A percentile compares a stretch with the other conserved stretches of the same genome.
Evolutionary conservation across 64 coral and sea anemone genomes (phyloP).

Genomic region (Stichodactyla mertensii): DNA sequence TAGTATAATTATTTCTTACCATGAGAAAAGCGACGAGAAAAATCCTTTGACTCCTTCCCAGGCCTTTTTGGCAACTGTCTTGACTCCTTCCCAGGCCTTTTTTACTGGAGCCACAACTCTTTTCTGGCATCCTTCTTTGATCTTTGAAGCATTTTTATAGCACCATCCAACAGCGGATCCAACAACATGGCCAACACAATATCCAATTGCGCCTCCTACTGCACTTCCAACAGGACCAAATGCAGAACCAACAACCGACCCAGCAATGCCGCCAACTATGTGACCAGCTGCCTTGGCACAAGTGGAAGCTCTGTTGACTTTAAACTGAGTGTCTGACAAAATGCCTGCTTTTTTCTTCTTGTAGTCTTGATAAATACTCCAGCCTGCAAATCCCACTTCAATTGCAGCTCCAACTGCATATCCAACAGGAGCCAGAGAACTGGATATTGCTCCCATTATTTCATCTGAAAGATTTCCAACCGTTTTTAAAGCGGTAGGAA

Average conservation of each 20-base stretch:
- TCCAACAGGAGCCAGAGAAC: neutral
- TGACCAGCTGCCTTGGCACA: neutral
- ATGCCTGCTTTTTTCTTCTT: neutral
- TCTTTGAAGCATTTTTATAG: neutral
- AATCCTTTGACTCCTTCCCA: neutral
- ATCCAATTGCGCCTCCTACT: neutral
- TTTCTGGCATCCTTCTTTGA: neutral
- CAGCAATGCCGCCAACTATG: neutral
- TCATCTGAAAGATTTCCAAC: constrained; percentile 9
- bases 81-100: neutral
- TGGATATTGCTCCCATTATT: neutral
- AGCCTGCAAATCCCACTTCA: neutral
- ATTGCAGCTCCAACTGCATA: neutral
- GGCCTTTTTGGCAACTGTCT: neutral
- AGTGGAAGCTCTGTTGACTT: neutral
- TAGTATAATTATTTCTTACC: neutral
- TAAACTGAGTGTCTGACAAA: neutral
- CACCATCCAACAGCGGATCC: neutral
- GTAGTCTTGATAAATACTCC: neutral
- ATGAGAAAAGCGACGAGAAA: neutral
- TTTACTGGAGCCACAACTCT: neutral
- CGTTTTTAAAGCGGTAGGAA: neutral
- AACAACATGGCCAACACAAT: neutral
- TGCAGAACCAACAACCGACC: neutral
- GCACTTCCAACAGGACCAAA: neutral